Conservation (phyloP, 2,113 vertebrate species). For the Chrysemys picta region DNA sequence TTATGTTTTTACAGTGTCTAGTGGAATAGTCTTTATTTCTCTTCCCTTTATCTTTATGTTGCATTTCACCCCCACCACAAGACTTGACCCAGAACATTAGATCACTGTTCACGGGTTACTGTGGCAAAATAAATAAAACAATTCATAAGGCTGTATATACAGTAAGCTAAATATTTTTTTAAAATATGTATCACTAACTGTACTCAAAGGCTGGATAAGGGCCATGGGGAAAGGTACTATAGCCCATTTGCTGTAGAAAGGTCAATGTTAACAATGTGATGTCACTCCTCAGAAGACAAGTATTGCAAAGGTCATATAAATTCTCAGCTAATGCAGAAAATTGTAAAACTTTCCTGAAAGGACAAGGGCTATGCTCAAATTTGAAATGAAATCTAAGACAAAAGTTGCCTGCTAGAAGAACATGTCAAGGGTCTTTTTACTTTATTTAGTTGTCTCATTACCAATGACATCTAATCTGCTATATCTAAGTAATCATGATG, state of each 20-base stretch:
- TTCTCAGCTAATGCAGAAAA: conserved; percentile 32
- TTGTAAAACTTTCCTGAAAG: conserved; percentile 30
- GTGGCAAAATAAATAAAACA: background rate
- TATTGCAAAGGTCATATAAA: background rate
- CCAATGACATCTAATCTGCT: background rate
- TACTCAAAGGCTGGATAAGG: background rate
- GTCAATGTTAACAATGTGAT: conserved; percentile 35
- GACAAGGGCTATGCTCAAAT: conserved; percentile 1
- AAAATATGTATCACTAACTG: background rate
- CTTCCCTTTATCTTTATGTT: background rate
- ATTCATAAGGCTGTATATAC: background rate
- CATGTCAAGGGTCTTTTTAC: background rate
- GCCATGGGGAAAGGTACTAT: background rate
- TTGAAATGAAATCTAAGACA: conserved; percentile 48
- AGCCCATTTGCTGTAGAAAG: conserved; percentile 14
- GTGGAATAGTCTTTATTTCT: background rate
- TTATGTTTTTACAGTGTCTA: background rate
- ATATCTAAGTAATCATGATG: background rate
- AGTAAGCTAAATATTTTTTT: conserved; percentile 1
- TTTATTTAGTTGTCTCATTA: background rate
- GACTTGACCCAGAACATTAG: background rate
- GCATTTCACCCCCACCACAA: background rate
- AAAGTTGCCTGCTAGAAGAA: conserved; percentile 23
- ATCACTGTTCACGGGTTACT: background rate
- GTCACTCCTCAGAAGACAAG: background rate